Base-by-base conservation (phyloP, 2,888 invertebrate species). In the Agrochola litura region DNA sequence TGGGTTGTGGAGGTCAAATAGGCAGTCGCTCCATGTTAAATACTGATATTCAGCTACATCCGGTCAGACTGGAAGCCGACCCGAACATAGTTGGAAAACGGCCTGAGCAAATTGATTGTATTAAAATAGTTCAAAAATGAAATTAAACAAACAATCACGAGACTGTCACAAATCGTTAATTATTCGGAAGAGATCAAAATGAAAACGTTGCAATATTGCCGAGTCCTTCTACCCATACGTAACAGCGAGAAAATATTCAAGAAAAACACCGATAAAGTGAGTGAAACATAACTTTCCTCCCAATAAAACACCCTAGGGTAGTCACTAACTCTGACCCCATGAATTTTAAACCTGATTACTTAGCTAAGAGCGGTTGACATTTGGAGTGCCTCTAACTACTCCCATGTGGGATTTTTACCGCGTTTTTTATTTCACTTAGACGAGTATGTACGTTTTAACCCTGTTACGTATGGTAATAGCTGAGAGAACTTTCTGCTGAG, bases 311-410 rank as follows among this genome's bases (percentile, higher is more conserved):
- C 85, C 85, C 86, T 64, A 41, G 82, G 77, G 88, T 71, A 80
- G 79, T 56, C 70, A 77, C 67, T 80, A 73, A 73, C 85, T 88
- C 85, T 89, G 86, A 86, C 87, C 89, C 88, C 89, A 90, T 90
- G 90, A 90, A 90, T 90, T 90, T 90, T 88, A 90, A 89, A 90
- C 85, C 86, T 90, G 90, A 90, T 90, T 90, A 90, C 89, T 90
- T 88, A 89, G 85, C 88, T 84, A 88, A 87, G 88, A 86, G 89
- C 85, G 88, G 87, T 87, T 88, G 90, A 88, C 88, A 87, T 86
- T 89, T 77, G 81, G 85, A 90, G 88, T 87, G 87, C 83, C 77
- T 79, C 88, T 90, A 90, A 90, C 90, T 90, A 87, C 88, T 84
- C 90, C 90, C 90, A 69, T 81, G 90, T 82, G 90, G 84, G 86